phyloP scores from a whole-genome alignment of 2,113 vertebrate species.

The Daboia siamensis region DNA sequence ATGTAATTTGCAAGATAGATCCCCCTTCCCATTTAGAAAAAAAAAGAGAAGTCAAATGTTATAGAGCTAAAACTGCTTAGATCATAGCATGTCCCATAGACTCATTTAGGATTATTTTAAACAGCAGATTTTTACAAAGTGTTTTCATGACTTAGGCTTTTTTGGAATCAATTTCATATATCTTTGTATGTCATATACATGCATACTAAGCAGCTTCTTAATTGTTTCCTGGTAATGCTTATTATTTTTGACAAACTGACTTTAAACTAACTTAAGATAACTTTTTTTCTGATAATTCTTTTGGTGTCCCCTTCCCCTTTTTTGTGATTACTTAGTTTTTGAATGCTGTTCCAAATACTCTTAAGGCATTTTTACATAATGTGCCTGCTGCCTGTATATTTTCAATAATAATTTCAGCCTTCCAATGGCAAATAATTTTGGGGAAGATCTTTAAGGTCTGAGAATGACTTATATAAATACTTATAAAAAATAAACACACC shows the following conservation, averaged over 20 bases:
- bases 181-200: neutral
- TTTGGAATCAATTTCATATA: neutral
- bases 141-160: neutral
- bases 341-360: neutral
- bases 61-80: constrained; percentile 14
- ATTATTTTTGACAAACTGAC: neutral
- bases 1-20: constrained; percentile 14
- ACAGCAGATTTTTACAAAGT: neutral
- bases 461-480: neutral
- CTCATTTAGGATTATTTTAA: neutral
- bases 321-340: neutral
- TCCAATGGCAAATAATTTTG: neutral
- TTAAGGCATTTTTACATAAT: neutral
- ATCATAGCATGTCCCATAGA: neutral
- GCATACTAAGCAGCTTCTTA: neutral
- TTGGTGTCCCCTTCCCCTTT: neutral
- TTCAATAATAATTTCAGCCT: neutral
- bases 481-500: neutral
- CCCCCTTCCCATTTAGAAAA: constrained; percentile 4
- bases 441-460: neutral
- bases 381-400: neutral
- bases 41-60: constrained; percentile 40
- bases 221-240: neutral
- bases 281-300: neutral
- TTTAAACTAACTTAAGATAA: neutral